Evolutionary conservation across 2,888 invertebrate species (phyloP), one percentile per base, ranked within the genome.

Genomic region (Resseliella maxima): DNA sequence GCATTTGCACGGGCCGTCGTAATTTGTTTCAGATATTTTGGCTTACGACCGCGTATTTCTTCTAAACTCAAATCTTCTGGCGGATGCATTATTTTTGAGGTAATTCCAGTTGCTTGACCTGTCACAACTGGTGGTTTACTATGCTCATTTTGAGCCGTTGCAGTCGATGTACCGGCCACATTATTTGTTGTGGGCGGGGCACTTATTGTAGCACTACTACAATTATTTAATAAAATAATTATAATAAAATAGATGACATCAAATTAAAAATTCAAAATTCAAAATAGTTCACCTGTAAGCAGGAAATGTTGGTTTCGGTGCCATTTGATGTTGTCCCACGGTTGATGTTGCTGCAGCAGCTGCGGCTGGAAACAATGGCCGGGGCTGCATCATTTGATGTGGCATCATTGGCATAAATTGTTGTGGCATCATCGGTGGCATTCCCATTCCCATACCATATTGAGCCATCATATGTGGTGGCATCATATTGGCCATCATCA

Each of bases 41-140:
- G 91, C 89, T 93, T 92, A 86, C 95, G 92, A 12, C 96, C 95
- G 86, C 95, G 92, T 88, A 96, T 93, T 91, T 97, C 97, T 90
- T 97, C 97, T 90, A 97, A 90, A 45, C 98, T 98, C 86, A 97
- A 94, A 91, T 98, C 97, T 90, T 98, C 98, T 0, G 96, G 95
- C 0, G 98, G 98, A 91, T 98, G 98, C 88, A 98, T 94, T 87
- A 98, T 98, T 92, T 96, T 95, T 89, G 96, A 96, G 59, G 96
- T 95, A 8, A 96, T 95, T 81, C 96, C 95, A 8, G 95, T 95
- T n/a, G 95, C 94, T 21, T 94, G 94, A 86, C 96, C 95, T 12
- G 38, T 38, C 2, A n/a, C n/a, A 35, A 95, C 92, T 85, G 38
- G 41, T 46, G 85, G 85, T 83, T 83, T 83, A 24, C 21, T 38